Evolutionary conservation across 2,888 invertebrate species (phyloP), one percentile per base, ranked within the genome.

Genomic region (Conistra vaccinii): DNA sequence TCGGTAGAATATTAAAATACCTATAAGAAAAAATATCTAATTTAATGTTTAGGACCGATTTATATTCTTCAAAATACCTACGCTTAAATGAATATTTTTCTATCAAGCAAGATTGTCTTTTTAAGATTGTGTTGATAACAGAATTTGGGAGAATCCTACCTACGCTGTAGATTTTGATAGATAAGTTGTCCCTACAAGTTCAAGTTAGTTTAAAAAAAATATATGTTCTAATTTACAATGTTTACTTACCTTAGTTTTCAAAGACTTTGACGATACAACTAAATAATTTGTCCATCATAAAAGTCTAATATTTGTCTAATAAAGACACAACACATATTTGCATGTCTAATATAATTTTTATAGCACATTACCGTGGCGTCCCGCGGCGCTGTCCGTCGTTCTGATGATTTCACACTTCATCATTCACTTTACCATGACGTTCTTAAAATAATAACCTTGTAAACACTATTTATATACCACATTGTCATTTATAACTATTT

Each of bases 351-450:
- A 69, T 72, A 71, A 78, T 58, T 73, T 85, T 84, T 69, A 86
- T 84, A 74, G 77, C 82, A 55, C 65, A 85, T 80, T 83, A 81
- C 39, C 35, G 67, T 20, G 45, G 79, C 73, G 62, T 78, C 83
- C 83, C 73, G 78, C 79, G 53, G 78, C 35, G 87, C 32, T 55
- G 70, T 60, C 66, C 57, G 72, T 83, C 60, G 51, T 79, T 76
- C 76, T 83, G 71, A 78, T 85, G 72, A 81, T 85, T 76, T 86
- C 85, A 85, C 86, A 85, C 78, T 68, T 85, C 76, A 84, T 87
- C 63, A 79, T 75, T 84, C 68, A 72, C 45, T 42, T 69, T 72
- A 71, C 32, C 69, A 60, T 80, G 67, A 68, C 57, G 53, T 73
- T 78, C 39, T 72, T 76, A 61, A 74, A 69, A 79, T 72, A 73